Conservation (phyloP, 2,888 invertebrate genomes). For the Kryphioiulus occultus region DNA sequence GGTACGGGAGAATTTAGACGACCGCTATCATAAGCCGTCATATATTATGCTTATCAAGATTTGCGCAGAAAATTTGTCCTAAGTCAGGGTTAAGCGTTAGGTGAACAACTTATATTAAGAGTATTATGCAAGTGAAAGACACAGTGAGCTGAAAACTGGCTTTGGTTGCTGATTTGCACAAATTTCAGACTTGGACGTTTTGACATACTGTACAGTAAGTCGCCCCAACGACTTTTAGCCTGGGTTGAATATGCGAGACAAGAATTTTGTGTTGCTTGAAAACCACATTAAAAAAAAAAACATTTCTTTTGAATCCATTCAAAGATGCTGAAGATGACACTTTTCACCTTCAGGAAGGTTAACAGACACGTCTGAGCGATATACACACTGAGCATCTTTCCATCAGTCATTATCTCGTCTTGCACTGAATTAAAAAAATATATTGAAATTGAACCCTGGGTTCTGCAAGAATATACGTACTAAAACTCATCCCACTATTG, state of each 20-base stretch:
- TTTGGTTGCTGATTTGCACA: slow-evolving; percentile 20
- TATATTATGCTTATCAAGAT: background rate
- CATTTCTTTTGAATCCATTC: background rate
- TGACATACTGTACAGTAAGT: background rate
- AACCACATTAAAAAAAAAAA: too few relatives aligned
- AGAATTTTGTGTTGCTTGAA: background rate
- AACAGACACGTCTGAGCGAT: too few relatives aligned
- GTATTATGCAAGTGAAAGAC: background rate
- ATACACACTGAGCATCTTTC: too few relatives aligned
- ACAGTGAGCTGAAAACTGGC: background rate
- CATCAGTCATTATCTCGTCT: background rate
- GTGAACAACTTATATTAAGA: background rate
- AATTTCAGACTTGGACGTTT: background rate
- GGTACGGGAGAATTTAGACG: background rate
- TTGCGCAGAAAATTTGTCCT: background rate
- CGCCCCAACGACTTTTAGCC: background rate
- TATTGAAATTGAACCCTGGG: background rate
- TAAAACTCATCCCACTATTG: background rate
- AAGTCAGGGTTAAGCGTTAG: background rate
- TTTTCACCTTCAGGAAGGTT: background rate
- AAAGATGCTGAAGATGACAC: background rate
- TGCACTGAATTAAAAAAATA: background rate
- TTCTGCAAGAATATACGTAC: background rate
- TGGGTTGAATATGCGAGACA: background rate
- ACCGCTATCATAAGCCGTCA: background rate